Percentiles rank a stretch among this genome's conserved stretches.
phyloP scores from a whole-genome alignment of 1,140 invertebrate genomes.

The Eupristina koningsbergeri region DNA sequence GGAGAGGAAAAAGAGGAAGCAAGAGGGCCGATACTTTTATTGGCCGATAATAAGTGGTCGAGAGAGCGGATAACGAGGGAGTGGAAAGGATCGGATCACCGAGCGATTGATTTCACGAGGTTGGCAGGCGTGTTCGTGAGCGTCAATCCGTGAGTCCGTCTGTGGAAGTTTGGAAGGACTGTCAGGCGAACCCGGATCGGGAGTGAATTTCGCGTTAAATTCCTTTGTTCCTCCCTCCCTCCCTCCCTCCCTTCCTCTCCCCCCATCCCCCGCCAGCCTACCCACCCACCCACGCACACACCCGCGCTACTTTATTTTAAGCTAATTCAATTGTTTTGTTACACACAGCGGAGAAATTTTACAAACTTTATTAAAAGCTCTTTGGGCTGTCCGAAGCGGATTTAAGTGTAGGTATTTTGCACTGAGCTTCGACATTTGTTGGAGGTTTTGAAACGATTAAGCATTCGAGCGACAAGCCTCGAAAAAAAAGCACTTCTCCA shows the following conservation, averaged over 20 bases:
- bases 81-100: not conserved
- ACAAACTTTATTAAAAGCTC: not conserved
- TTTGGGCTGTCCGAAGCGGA: not conserved
- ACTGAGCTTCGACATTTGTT: not conserved
- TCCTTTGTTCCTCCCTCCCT: not conserved
- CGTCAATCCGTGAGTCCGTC: not conserved
- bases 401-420: not conserved
- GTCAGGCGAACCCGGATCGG: too few species aligned
- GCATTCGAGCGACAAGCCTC: not conserved
- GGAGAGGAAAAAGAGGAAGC: not conserved
- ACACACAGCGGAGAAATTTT: not conserved
- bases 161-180: not conserved
- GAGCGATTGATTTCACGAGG: slow-evolving; percentile 31
- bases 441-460: not conserved
- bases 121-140: not conserved
- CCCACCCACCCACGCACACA: not conserved
- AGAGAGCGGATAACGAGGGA: slow-evolving; percentile 1
- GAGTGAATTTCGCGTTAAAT: not conserved
- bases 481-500: too few species aligned
- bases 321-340: slow-evolving; percentile 14
- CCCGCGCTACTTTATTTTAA: not conserved
- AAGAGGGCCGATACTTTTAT: slow-evolving; percentile 4
- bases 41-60: slow-evolving; percentile 40
- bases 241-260: not conserved
- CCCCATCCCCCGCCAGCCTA: too few species aligned